phyloP scores from a whole-genome alignment of 2,113 vertebrate species.

The Atlantisia rogersi region DNA sequence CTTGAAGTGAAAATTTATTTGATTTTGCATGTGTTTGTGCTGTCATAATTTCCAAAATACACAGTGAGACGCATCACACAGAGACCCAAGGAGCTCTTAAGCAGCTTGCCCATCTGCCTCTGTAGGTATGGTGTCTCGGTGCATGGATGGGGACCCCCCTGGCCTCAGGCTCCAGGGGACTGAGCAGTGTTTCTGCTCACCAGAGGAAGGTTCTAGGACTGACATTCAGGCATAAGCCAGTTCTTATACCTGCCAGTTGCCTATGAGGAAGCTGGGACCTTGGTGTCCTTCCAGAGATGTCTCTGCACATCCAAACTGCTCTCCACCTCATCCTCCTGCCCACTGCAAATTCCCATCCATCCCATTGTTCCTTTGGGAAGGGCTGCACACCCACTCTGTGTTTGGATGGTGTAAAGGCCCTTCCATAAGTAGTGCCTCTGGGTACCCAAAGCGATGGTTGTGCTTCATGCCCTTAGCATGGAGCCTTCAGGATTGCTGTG shows the following conservation, averaged over 20 bases:
- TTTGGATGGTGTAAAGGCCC: not conserved
- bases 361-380: accelerated
- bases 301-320: not conserved
- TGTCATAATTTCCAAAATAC: not conserved
- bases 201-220: not conserved
- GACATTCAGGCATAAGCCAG: not conserved
- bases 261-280: not conserved
- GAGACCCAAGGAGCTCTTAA: not conserved
- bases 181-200: not conserved
- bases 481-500: not conserved
- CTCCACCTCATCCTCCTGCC: accelerated
- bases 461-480: not conserved
- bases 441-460: accelerated
- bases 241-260: not conserved
- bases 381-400: not conserved
- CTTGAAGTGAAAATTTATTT: not conserved
- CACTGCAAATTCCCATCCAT: not conserved
- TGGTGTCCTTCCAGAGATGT: not conserved
- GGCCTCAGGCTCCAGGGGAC: not conserved
- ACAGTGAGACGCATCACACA: accelerated
- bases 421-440: not conserved
- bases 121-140: not conserved
- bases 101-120: not conserved
- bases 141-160: not conserved
- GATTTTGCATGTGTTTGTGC: not conserved